Evolutionary conservation across 2,888 invertebrate species (phyloP).

Genomic region (Peribatodes rhomboidaria): DNA sequence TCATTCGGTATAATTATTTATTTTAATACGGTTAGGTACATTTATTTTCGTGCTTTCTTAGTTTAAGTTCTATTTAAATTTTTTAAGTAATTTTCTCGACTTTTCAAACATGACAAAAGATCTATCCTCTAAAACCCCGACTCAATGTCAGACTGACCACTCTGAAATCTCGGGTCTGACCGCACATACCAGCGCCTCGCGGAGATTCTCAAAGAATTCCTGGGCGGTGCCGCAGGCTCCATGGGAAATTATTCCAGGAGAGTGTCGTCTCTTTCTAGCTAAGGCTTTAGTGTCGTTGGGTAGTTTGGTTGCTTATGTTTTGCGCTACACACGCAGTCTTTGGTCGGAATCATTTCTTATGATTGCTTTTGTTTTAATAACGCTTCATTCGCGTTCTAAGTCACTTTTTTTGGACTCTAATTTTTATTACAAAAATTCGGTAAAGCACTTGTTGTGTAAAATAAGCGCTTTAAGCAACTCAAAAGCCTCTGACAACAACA

Average conservation of each 20-base stretch:
- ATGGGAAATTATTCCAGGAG: conserved; percentile 24
- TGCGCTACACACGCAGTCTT: conserved; percentile 9
- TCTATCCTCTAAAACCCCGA: conserved; percentile 55
- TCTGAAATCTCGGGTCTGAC: conserved; percentile 75
- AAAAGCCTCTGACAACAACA: no score
- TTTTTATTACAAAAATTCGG: no score
- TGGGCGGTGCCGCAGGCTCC: conserved; percentile 50
- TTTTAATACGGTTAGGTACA: no score
- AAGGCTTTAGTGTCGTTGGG: conserved; percentile 27
- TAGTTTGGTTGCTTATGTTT: conserved; percentile 14
- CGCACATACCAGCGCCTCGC: conserved; percentile 73
- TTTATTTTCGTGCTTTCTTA: no score
- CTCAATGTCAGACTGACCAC: conserved; percentile 73
- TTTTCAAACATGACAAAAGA: neutral
- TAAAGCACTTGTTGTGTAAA: no score
- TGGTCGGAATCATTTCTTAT: conserved; percentile 12
- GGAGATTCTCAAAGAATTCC: conserved; percentile 75
- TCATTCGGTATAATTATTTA: no score
- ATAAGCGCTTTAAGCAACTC: no score
- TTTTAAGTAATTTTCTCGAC: neutral
- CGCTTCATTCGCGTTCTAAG: neutral
- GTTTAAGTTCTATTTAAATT: no score
- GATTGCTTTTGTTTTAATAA: neutral
- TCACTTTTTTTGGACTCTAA: no score
- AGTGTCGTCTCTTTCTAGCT: conserved; percentile 59